Evolutionary conservation across 2,113 vertebrate genomes (phyloP).

Genomic region (Pogonocichla stellata): DNA sequence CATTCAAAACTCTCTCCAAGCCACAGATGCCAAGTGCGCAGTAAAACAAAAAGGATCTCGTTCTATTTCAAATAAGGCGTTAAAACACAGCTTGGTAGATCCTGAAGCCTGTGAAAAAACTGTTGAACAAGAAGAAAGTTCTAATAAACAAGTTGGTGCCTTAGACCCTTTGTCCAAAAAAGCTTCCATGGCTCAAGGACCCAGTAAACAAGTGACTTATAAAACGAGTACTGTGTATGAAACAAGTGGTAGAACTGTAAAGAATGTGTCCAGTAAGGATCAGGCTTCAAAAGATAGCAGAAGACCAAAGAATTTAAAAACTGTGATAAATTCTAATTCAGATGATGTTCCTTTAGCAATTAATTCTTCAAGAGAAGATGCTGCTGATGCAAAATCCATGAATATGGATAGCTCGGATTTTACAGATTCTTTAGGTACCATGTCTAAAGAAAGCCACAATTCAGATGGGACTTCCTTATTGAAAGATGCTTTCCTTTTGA

Average conservation of each 20-base stretch:
- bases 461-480: background rate
- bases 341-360: background rate
- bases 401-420: background rate
- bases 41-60: slow-evolving; percentile 26
- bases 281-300: slow-evolving; percentile 21
- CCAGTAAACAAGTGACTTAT: background rate
- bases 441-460: background rate
- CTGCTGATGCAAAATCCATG: slow-evolving; percentile 6
- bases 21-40: background rate
- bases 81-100: slow-evolving; percentile 4
- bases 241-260: background rate
- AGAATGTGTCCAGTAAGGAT: background rate
- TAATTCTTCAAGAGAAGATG: slow-evolving; percentile 27
- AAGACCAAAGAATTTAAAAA: slow-evolving; percentile 55
- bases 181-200: slow-evolving; percentile 16
- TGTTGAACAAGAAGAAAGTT: slow-evolving; percentile 20
- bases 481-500: background rate
- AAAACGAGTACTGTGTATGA: background rate
- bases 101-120: slow-evolving; percentile 32
- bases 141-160: slow-evolving; percentile 45
- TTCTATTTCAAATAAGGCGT: slow-evolving; percentile 5
- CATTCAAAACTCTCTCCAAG: background rate
- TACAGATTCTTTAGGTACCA: background rate
- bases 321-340: slow-evolving; percentile 19
- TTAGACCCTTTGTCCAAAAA: slow-evolving; percentile 37